phyloP scores from a whole-genome alignment of 2,113 vertebrate genomes.

The Halcyon senegalensis region DNA sequence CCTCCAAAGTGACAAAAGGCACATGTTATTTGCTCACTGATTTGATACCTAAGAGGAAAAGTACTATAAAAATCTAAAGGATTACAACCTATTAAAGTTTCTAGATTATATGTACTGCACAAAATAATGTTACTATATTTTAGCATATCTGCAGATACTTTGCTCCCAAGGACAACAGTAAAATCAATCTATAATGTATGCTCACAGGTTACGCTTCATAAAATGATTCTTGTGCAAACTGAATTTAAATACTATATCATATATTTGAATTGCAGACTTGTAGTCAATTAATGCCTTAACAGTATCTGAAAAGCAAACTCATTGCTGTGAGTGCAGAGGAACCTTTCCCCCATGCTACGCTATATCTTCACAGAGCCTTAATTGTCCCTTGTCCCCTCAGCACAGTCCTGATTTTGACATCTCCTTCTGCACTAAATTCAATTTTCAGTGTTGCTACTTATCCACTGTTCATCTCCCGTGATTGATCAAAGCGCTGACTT shows the following conservation, averaged over 20 bases:
- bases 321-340: background rate
- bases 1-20: background rate
- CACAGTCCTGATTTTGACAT: background rate
- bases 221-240: background rate
- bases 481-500: background rate
- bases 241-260: background rate
- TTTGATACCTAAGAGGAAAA: background rate
- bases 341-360: rapidly evolving
- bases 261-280: background rate
- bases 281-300: background rate
- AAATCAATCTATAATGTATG: background rate
- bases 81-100: background rate
- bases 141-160: background rate
- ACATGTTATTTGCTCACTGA: background rate
- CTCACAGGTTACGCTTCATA: background rate
- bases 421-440: background rate
- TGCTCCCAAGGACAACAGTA: background rate
- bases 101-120: background rate
- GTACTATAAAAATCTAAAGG: background rate
- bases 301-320: background rate
- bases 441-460: background rate
- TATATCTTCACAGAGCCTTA: background rate
- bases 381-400: rapidly evolving
- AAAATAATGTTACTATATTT: background rate
- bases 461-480: background rate